These are phyloP conservation scores for Psittacus erithacus DNA, from an alignment of 2,113 vertebrate species.

Conservation along the genomic window DNA sequence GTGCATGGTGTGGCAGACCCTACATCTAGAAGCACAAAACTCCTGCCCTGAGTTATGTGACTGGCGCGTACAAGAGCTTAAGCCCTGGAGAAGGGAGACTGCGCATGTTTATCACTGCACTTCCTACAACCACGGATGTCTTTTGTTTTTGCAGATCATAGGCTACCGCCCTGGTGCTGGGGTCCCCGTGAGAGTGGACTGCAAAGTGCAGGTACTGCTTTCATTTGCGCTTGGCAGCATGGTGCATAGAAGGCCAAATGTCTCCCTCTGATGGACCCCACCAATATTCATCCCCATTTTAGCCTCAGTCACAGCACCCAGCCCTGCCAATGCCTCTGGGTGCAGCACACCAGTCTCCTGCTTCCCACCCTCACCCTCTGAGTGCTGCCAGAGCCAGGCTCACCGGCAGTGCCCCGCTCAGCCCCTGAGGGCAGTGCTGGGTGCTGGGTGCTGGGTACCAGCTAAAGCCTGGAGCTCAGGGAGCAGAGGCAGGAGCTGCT, in stretches of 20 bases:
- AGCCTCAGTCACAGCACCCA: background rate
- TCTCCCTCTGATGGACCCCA: background rate
- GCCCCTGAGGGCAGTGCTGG: background rate
- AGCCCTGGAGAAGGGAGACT: background rate
- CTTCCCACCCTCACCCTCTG: background rate
- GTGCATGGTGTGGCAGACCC: background rate
- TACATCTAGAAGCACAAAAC: background rate
- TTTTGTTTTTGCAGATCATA: conserved; percentile 82
- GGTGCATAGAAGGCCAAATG: background rate
- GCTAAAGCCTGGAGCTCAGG: background rate
- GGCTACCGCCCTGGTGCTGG: conserved; percentile 91
- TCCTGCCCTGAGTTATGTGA: background rate
- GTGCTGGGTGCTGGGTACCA: background rate
- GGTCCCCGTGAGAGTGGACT: conserved; percentile 86
- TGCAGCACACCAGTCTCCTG: background rate
- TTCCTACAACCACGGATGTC: background rate
- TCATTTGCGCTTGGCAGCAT: fast-evolving
- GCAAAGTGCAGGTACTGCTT: conserved; percentile 85
- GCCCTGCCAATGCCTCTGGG: background rate
- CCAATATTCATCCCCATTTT: background rate
- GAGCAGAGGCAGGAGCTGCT: background rate
- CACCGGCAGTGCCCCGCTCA: fast-evolving
- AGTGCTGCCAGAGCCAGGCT: background rate
- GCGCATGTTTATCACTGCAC: fast-evolving
- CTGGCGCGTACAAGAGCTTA: background rate